Base-by-base conservation (phyloP, 2,797 vertebrate species). In the Phrynocephalus guinanensis region DNA sequence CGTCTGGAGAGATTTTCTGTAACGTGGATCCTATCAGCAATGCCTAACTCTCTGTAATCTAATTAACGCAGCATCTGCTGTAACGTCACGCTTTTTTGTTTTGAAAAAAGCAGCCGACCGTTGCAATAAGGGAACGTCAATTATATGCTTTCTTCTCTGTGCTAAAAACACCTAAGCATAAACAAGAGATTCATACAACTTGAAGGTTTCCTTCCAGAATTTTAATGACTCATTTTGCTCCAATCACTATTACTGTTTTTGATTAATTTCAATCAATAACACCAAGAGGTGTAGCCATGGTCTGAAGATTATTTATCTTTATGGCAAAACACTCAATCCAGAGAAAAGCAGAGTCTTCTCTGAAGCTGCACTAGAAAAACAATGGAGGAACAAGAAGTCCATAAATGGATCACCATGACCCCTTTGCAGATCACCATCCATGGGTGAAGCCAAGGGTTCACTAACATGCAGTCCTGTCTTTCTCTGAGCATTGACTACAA, bases 61-160 rank as follows among this genome's bases (percentile, higher is more conserved):
- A 88, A 88, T 85, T 88, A 88, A 88, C 77, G 73, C 9, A 75
- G 70, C 83, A 88, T 88, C 83, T 88, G 87, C 77, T 88, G 77
- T 56, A 80, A 79, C 78, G 80, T 85, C 82, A 80, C 30, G n/a
- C 70, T 80, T 85, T 56, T 88, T 80, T 88, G 56, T 85, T 85
- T 85, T 85, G 83, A 85, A 80, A 63, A 85, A 88, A 81, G 44
- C 77, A 88, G 26, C 77, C 80, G 83, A 80, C 77, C 87, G 28
- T 80, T 67, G 83, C 83, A 85, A 71, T 73, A 80, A 67, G 52
- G 56, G 24, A 87, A 44, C 10, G 70, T 79, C 79, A 82, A 82
- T 82, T 77, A 52, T 68, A 78, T 85, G 48, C 48, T 52, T 67
- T 20, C 73, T 56, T 63, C 72, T 50, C 48, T 63, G 33, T 72